Base-by-base conservation (phyloP, 2,113 vertebrate genomes). In the Sinocyclocheilus anshuiensis region DNA sequence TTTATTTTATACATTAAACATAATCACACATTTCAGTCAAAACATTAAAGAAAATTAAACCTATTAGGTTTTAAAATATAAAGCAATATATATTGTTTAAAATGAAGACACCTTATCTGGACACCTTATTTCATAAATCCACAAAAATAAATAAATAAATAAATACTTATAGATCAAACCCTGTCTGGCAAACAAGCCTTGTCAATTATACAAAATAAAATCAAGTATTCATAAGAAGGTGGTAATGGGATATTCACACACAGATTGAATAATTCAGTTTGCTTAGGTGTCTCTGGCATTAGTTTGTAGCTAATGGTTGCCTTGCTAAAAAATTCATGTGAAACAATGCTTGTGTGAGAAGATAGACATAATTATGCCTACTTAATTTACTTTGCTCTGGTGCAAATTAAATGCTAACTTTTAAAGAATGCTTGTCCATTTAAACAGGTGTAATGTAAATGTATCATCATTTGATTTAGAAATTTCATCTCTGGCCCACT, bases 181-280 rank as follows among this genome's bases (percentile, higher is more conserved):
- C 94, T 92, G 91, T 90, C 95, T 93, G 92, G 94, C 93, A 95
- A 94, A 96, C 94, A 94, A 95, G 94, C 95, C 93, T 94, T 95
- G 96, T 97, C 96, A 97, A 93, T 97, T 96, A 97, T 94, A 96
- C 96, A 97, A 97, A 97, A 96, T 98, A 95, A 96, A 96, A 97
- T 97, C 96, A 97, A 97, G 96, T 97, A 96, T 97, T 98, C 97
- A 97, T 97, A 97, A 96, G 97, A 93, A 93, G 95, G 85, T 92
- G 87, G 96, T 96, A 97, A 97, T 92, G 88, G 96, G 96, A 97
- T 96, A 96, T 94, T 91, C 94, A 90, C 94, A 94, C 95, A 94
- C 92, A 96, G 94, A 95, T 97, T 98, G 95, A 97, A 97, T 98
- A 97, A 97, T 98, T 97, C 95, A 97, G 96, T 95, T 96, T 97